Conservation (phyloP, 2,113 vertebrate genomes). For the Pachypanchax playfairii region DNA sequence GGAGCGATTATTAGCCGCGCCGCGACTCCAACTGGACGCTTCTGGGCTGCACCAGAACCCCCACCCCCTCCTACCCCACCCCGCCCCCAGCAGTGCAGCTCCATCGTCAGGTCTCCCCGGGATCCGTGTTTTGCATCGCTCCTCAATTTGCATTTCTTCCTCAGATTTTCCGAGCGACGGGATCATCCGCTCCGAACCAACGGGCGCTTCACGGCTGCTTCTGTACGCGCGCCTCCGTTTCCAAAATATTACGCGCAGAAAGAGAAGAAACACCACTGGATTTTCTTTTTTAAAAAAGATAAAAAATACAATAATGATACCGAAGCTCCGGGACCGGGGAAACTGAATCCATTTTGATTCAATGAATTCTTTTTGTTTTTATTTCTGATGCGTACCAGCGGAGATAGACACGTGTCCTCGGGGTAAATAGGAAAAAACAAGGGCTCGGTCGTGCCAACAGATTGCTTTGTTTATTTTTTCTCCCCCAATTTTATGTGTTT, state of each 20-base stretch:
- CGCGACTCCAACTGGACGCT: conserved; percentile 46
- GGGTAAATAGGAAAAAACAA: conserved; percentile 73
- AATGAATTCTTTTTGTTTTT: background rate
- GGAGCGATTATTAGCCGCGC: conserved; percentile 29
- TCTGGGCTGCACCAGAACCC: conserved; percentile 59
- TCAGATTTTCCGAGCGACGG: conserved; percentile 73
- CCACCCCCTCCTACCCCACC: conserved; percentile 6
- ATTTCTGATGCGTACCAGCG: conserved; percentile 48
- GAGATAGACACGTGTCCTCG: conserved; percentile 73
- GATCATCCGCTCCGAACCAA: conserved; percentile 62
- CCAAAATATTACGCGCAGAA: conserved; percentile 31
- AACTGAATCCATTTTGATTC: conserved; percentile 59
- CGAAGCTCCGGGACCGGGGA: conserved; percentile 42
- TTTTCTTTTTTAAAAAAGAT: conserved; percentile 7
- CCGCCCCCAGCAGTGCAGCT: conserved; percentile 26
- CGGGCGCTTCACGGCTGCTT: conserved; percentile 49
- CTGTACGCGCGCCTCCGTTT: conserved; percentile 59
- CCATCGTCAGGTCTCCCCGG: conserved; percentile 67
- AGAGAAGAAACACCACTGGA: conserved; percentile 14
- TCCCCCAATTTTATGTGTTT: conserved; percentile 27
- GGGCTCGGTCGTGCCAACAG: conserved; percentile 58
- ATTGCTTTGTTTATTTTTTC: conserved; percentile 20
- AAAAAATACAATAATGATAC: conserved; percentile 71
- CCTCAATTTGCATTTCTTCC: conserved; percentile 77
- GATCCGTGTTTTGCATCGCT: conserved; percentile 78